phyloP scores from a whole-genome alignment of 2,113 vertebrate species.

The Cryptoleucopteryx plumbea region DNA sequence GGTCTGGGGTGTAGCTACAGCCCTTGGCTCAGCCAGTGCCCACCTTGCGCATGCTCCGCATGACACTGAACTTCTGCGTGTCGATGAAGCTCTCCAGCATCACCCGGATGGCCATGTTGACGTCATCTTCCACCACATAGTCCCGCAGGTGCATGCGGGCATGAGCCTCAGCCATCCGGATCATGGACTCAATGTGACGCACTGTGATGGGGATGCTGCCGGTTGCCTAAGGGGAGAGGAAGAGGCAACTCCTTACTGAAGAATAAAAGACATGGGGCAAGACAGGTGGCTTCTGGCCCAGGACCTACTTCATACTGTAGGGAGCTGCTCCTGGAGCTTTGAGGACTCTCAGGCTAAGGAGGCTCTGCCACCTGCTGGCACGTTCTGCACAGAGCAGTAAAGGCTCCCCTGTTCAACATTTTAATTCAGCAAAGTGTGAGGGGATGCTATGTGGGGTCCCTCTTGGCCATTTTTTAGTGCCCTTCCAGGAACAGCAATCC shows the following conservation, averaged over 20 bases:
- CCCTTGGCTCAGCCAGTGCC: fast-evolving
- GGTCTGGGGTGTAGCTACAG: neutral
- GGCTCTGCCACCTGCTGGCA: slow-evolving; percentile 58
- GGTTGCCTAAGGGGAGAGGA: slow-evolving; percentile 77
- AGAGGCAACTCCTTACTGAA: neutral
- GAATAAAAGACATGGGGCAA: neutral
- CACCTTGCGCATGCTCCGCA: slow-evolving; percentile 97
- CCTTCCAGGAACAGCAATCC: neutral
- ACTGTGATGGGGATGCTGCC: slow-evolving; percentile 98
- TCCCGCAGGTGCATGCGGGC: slow-evolving; percentile 94
- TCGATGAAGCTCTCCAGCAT: slow-evolving; percentile 99
- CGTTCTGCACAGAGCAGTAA: fast-evolving
- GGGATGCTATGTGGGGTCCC: neutral
- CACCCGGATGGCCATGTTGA: slow-evolving; percentile 98
- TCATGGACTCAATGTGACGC: slow-evolving; percentile 97
- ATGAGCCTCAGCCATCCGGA: slow-evolving; percentile 96
- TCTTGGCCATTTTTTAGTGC: neutral
- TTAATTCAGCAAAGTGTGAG: neutral
- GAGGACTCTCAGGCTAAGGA: neutral
- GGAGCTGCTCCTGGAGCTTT: neutral
- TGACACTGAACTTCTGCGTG: slow-evolving; percentile 97
- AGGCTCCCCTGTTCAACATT: no score
- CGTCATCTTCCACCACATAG: slow-evolving; percentile 93
- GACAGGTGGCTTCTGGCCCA: neutral
- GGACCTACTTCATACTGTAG: neutral